These are phyloP conservation scores for Periplaneta americana DNA, from an alignment of 1,140 invertebrate genomes.

Conservation along the genomic window DNA sequence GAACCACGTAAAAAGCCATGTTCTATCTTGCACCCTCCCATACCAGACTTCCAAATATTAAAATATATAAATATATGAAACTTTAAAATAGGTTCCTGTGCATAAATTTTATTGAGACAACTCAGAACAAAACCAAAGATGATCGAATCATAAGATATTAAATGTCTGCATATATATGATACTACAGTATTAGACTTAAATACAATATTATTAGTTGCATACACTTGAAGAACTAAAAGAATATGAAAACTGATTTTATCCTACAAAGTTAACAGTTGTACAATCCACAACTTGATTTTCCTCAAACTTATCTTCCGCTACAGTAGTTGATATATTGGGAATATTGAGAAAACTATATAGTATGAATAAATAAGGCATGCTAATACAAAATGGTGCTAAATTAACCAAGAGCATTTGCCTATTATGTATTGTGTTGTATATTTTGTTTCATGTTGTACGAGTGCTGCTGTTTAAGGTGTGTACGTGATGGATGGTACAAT, in stretches of 20 bases:
- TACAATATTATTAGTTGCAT: not conserved
- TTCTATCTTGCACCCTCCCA: not conserved
- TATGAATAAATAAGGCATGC: not conserved
- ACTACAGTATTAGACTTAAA: not conserved
- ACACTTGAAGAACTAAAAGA: not conserved
- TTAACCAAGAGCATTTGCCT: not conserved
- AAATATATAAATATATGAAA: not conserved
- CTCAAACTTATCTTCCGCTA: not conserved
- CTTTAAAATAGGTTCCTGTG: not conserved
- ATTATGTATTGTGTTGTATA: not conserved
- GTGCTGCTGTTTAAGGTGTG: not conserved
- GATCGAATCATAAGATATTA: not conserved
- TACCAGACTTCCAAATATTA: conserved; percentile 3
- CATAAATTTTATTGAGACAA: not conserved
- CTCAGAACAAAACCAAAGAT: not conserved
- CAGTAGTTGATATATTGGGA: not conserved
- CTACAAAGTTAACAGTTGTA: not conserved
- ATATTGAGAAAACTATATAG: not conserved
- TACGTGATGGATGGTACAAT: not conserved
- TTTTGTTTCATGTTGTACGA: not conserved
- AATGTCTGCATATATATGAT: not conserved
- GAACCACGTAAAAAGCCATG: not conserved
- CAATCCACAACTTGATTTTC: not conserved
- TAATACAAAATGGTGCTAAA: not conserved
- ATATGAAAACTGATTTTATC: not conserved